These are phyloP conservation scores for Epizoanthus scotinus DNA, from an alignment of 92 coral and sea anemone genomes.

Conservation along the genomic window DNA sequence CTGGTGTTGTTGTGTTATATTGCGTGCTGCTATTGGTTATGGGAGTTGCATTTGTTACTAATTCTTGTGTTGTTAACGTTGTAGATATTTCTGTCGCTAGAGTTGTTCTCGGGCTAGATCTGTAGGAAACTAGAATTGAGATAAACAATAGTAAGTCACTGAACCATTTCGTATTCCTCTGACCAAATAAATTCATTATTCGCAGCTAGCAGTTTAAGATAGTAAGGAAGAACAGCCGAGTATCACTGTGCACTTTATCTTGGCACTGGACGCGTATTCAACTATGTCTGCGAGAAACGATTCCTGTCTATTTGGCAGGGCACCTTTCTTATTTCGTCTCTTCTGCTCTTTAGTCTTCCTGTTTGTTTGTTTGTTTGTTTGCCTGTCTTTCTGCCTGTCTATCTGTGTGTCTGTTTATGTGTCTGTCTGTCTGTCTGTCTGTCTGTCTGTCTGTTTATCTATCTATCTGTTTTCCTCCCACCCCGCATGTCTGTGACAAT, in stretches of 20 bases:
- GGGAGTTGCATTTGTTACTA: neutral
- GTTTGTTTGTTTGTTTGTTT: neutral
- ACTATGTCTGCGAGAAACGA: too few relatives aligned
- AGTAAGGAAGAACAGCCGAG: too few relatives aligned
- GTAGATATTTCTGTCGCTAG: neutral
- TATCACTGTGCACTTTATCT: too few relatives aligned
- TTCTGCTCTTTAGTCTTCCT: neutral
- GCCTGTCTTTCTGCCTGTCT: neutral
- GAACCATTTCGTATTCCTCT: neutral
- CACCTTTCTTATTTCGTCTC: neutral
- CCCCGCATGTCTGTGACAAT: neutral
- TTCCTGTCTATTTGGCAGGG: too few relatives aligned
- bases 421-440: neutral
- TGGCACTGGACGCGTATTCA: too few relatives aligned
- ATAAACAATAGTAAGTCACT: neutral
- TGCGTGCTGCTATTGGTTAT: constrained; percentile 1
- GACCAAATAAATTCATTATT: too few relatives aligned
- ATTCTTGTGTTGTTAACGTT: neutral
- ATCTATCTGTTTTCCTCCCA: neutral
- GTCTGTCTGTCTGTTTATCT: neutral
- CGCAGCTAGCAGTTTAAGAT: too few relatives aligned
- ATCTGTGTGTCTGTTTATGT: too few relatives aligned
- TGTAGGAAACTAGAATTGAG: constrained; percentile 15
- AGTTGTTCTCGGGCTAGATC: neutral
- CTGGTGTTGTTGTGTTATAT: neutral